Conservation (phyloP, 2,888 invertebrate genomes). For the Trichogramma evanescens region DNA sequence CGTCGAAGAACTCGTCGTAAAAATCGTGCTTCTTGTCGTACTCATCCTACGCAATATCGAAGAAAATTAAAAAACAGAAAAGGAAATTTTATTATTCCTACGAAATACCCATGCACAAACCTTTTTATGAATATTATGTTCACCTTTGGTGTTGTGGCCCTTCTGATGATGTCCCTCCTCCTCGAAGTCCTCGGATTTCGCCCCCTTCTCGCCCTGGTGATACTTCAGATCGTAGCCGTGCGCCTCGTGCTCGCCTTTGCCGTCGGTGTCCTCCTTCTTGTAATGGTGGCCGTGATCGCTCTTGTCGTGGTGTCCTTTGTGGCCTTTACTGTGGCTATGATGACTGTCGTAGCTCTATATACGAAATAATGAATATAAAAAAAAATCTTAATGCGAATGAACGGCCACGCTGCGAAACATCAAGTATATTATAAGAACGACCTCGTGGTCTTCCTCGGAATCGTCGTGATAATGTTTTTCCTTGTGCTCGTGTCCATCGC, state of each 20-base stretch:
- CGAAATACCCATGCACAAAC: too few species aligned
- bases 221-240: conserved; percentile 60
- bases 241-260: conserved; percentile 58
- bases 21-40: conserved; percentile 70
- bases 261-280: conserved; percentile 57
- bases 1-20: conserved; percentile 68
- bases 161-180: conserved; percentile 64
- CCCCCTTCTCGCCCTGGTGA: conserved; percentile 62
- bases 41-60: conserved; percentile 52
- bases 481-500: too few species aligned
- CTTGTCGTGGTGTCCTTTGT: conserved; percentile 64
- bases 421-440: conserved; percentile 30
- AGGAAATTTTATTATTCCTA: too few species aligned
- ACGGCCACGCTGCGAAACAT: conserved; percentile 9
- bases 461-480: too few species aligned
- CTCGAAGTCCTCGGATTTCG: conserved; percentile 57
- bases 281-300: conserved; percentile 60
- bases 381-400: conserved; percentile 10
- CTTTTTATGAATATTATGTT: conserved; percentile 67
- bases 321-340: conserved; percentile 58
- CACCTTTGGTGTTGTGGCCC: conserved; percentile 69
- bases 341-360: conserved; percentile 46
- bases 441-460: conserved; percentile 25
- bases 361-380: conserved; percentile 14
- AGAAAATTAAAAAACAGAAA: not conserved